These are phyloP conservation scores for Nyctibius bracteatus DNA, from an alignment of 2,113 vertebrate species.

Conservation along the genomic window DNA sequence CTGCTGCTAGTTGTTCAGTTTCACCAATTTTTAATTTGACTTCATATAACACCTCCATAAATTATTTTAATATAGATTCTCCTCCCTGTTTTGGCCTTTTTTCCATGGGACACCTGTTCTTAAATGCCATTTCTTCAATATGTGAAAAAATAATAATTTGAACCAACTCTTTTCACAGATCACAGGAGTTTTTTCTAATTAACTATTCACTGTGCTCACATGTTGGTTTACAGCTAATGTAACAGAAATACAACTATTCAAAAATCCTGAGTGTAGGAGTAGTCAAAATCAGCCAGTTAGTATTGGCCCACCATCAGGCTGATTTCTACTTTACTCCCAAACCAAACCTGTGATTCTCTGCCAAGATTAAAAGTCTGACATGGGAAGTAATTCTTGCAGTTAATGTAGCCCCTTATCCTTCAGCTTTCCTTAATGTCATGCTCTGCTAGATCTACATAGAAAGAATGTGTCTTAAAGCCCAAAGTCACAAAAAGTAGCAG, in stretches of 20 bases:
- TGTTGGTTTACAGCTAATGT: background rate
- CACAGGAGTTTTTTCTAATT: background rate
- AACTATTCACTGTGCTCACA: background rate
- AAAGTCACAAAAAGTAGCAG: background rate
- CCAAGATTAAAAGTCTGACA: background rate
- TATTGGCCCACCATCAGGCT: background rate
- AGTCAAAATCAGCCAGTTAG: background rate
- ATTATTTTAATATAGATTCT: background rate
- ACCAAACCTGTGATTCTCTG: background rate
- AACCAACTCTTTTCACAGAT: background rate
- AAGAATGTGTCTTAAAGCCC: background rate
- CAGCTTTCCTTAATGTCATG: background rate
- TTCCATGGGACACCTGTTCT: background rate
- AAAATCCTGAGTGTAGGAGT: background rate
- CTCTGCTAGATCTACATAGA: background rate
- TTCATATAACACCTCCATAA: background rate
- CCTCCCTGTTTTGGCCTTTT: background rate
- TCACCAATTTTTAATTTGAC: background rate
- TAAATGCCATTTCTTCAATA: background rate
- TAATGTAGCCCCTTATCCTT: background rate
- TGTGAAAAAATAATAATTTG: background rate
- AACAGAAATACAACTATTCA: background rate
- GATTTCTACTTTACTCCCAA: background rate
- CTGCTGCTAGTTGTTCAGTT: background rate
- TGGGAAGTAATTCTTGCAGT: background rate